Percentiles rank a stretch among this genome's conserved stretches.
Conservation (phyloP, 2,113 vertebrate genomes). For the Callionymus lyra region DNA sequence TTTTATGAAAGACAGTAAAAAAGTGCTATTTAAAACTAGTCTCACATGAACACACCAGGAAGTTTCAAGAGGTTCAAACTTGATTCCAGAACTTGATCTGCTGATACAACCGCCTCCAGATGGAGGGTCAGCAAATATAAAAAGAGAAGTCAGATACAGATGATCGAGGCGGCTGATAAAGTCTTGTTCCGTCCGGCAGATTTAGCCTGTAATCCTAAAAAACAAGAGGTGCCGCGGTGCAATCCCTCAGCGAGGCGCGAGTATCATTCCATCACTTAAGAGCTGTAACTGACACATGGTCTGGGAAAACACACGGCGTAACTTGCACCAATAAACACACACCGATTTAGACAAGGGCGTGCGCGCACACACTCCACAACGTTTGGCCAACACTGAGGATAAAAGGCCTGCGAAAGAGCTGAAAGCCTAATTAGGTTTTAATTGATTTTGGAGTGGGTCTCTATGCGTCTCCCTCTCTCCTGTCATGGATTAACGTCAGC, state of each 20-base stretch:
- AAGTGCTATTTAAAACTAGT: no score
- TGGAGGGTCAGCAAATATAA: no score
- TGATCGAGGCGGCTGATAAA: no score
- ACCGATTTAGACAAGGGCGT: slow-evolving; percentile 12
- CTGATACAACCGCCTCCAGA: no score
- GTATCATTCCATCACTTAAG: slow-evolving; percentile 21
- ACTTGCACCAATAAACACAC: slow-evolving; percentile 22
- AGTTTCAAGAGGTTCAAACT: no score
- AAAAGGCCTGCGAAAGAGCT: slow-evolving; percentile 56
- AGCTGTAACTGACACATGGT: slow-evolving; percentile 45
- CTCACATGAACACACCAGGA: no score
- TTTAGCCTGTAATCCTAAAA: slow-evolving; percentile 37
- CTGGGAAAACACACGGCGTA: slow-evolving; percentile 32
- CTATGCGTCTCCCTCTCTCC: slow-evolving; percentile 43
- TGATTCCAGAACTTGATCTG: no score
- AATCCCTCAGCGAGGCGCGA: slow-evolving; percentile 29
- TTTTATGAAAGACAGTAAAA: no score
- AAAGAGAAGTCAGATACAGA: no score
- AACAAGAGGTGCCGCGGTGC: slow-evolving; percentile 31
- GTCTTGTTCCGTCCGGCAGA: no score
- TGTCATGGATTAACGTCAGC: slow-evolving; percentile 63
- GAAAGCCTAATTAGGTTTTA: slow-evolving; percentile 71
- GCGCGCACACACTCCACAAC: slow-evolving; percentile 2
- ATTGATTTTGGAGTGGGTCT: slow-evolving; percentile 71
- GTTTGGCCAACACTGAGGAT: slow-evolving; percentile 42